Evolutionary conservation across 2,888 invertebrate species (phyloP), one percentile per base, ranked within the genome.

Genomic region (Graphium colonna): DNA sequence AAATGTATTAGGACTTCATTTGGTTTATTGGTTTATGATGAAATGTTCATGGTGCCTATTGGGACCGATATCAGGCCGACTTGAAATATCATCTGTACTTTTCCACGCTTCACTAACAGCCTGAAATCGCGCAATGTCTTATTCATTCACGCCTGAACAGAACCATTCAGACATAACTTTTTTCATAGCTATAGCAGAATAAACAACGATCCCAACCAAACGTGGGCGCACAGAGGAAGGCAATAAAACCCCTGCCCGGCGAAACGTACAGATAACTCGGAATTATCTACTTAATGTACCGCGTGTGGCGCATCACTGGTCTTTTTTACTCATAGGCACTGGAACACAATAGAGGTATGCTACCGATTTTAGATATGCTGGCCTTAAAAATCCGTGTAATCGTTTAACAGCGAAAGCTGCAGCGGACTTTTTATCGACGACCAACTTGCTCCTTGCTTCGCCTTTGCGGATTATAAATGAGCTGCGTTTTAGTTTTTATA

Each of bases 221-320:
- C 31, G 31, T 3, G 31, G 9, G 31, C 31, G 26, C 21, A 36
- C 38, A 26, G 28, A 48, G 17, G 28, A 16, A 42, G 50, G 55
- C 51, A 65, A 66, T 66, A 64, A 68, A 66, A 64, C 60, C 60
- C 61, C 60, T 63, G 61, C 61, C 55, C 64, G 60, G 51, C 60
- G 62, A 60, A 64, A 68, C 60, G 65, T 66, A 56, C 62, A 68
- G 67, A 67, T 66, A 68, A 54, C 52, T 54, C 48, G 17, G 56
- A 57, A 64, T 65, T 65, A 65, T 69, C 65, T 66, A 60, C 26
- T 64, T 64, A 66, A 66, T 64, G 62, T 61, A 56, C 53, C 55
- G 61, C 60, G 57, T 56, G 54, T 57, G 56, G 54, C 55, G 48
- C 51, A 52, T 57, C 56, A 44, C 39, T 43, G 42, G 44, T 55